Evolutionary conservation across 2,113 vertebrate genomes (phyloP), one percentile per base, ranked within the genome.

Genomic region (Conger conger): DNA sequence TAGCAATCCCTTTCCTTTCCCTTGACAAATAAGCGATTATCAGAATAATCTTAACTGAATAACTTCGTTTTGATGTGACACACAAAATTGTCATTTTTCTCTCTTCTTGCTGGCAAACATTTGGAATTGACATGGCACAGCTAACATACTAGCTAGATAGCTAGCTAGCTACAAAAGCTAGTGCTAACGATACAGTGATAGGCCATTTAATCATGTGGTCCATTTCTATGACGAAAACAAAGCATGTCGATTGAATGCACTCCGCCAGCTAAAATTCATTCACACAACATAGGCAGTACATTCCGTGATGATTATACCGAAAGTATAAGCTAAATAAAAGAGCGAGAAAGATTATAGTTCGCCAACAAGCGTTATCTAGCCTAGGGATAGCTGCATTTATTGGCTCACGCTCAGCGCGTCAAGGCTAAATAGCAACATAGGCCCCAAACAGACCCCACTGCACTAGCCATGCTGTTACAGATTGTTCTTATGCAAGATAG

Each of bases 371-470:
- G 54, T 20, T 16, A 57, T 11, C 18, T 57, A 16, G 18, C 16
- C 54, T 57, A 57, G 54, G 13, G 18, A 11, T 18, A 57, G 54
- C 54, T 57, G 54, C 54, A 77, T 36, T 77, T 9, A 17, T 33
- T 36, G 15, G 76, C 76, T 36, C 15, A 33, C 30, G 9, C 33
- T 78, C 37, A 37, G 76, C 36, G 27, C 6, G 33, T 37, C 16
- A 38, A 35, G 13, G 13, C 76, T 78, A 20, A 38, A 30, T 63
- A 38, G 35, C 76, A 37, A 20, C 7, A 13, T 38, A 84, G 77
- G 83, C 83, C 83, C 54, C 76, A 33, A n/a, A 60, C 15, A 60
- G 76, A 30, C 76, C 42, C 83, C 40, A 38, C 37, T 17, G 68
- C 50, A 23, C 79, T 80, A 27, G 27, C 60, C 36, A 42, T 8